Conservation (phyloP, 2,113 vertebrate species). For the Zosterops pallidus region DNA sequence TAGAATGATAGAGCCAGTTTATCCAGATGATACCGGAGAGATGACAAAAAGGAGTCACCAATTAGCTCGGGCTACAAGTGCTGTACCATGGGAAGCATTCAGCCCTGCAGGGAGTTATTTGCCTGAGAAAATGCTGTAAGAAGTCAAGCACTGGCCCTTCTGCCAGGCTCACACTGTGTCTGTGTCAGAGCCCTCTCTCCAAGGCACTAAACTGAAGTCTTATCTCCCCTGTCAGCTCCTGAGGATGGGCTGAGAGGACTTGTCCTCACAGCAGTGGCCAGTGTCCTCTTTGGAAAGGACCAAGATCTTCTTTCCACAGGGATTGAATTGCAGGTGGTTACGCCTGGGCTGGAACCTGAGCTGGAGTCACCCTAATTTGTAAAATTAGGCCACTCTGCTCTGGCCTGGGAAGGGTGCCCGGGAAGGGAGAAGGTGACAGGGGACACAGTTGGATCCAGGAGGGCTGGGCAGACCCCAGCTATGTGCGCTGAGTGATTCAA, state of each 20-base stretch:
- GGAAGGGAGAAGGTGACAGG: constrained; percentile 20
- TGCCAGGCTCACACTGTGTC: constrained; percentile 25
- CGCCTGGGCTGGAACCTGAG: background rate
- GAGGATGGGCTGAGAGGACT: constrained; percentile 15
- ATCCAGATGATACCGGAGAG: constrained; percentile 25
- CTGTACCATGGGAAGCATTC: constrained; percentile 7
- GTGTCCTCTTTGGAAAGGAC: constrained; percentile 39
- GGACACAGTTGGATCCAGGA: background rate
- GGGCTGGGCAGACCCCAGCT: background rate
- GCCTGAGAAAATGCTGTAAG: background rate
- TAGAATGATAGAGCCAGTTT: constrained; percentile 48
- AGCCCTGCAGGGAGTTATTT: background rate
- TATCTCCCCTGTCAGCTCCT: constrained; percentile 43
- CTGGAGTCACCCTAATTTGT: background rate
- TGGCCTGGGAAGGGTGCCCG: background rate
- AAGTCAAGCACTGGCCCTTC: background rate
- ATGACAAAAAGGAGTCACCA: constrained; percentile 54
- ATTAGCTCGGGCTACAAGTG: constrained; percentile 19
- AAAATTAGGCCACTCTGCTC: constrained; percentile 9
- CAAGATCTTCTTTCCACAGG: constrained; percentile 38
- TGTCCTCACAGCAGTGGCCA: background rate
- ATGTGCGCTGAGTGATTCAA: background rate
- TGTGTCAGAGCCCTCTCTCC: constrained; percentile 63
- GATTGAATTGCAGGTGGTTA: constrained; percentile 45
- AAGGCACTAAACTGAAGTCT: constrained; percentile 23